phyloP scores from a whole-genome alignment of 1,140 invertebrate species.

The Battus philenor region DNA sequence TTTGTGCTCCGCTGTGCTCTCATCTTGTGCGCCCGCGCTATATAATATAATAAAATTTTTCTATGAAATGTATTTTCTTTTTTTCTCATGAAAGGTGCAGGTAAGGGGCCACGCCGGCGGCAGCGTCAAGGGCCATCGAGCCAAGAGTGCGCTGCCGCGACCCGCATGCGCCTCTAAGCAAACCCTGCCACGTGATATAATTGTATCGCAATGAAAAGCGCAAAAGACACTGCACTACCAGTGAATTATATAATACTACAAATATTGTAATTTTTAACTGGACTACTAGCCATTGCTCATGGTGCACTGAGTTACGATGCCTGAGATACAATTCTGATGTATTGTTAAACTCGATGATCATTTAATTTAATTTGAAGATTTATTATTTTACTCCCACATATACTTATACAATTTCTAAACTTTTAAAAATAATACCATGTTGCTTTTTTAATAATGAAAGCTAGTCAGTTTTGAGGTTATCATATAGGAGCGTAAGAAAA shows the following conservation, averaged over 20 bases:
- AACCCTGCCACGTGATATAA: conserved; percentile 39
- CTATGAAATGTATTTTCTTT: conserved; percentile 18
- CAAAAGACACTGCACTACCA: conserved; percentile 33
- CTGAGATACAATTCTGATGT: too few species aligned
- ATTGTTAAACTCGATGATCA: too few species aligned
- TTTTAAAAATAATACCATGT: too few species aligned
- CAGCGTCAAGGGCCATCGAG: conserved; percentile 55
- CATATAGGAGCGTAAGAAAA: too few species aligned
- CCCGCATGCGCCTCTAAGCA: conserved; percentile 52
- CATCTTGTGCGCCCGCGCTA: conserved; percentile 7
- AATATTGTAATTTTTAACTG: conserved; percentile 8
- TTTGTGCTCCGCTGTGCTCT: conserved; percentile 1
- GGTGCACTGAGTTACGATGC: too few species aligned
- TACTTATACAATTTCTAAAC: too few species aligned
- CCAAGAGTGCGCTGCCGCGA: conserved; percentile 41
- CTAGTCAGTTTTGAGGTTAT: too few species aligned
- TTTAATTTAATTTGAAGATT: too few species aligned
- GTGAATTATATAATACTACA: conserved; percentile 11
- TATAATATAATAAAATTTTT: conserved; percentile 14
- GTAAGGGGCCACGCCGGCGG: conserved; percentile 35
- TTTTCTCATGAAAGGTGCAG: conserved; percentile 35
- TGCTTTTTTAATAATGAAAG: too few species aligned
- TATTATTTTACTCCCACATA: too few species aligned
- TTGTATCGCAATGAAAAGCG: conserved; percentile 47
- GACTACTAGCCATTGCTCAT: not conserved